These are phyloP conservation scores for Protophormia terraenovae DNA, from an alignment of 2,888 invertebrate species.

Conservation along the genomic window DNA sequence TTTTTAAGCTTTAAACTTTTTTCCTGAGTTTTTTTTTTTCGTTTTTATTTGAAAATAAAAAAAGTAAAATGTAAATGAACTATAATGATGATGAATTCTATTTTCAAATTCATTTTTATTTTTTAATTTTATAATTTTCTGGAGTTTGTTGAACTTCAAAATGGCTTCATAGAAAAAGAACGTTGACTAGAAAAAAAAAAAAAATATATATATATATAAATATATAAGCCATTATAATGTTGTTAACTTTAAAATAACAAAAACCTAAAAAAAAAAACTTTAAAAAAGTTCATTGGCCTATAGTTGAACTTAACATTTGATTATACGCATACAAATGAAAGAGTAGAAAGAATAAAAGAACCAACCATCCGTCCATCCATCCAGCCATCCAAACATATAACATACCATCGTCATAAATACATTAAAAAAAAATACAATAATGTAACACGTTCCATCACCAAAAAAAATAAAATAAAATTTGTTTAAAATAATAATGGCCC, in stretches of 20 bases:
- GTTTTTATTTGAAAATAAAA: background rate
- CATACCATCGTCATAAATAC: conserved; percentile 33
- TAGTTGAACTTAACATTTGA: conserved; percentile 62
- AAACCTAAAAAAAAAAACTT: conserved; percentile 14
- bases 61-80: conserved; percentile 36
- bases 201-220: too few relatives aligned
- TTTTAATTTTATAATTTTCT: background rate
- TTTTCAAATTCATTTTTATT: conserved; percentile 20
- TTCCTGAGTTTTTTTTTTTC: too few relatives aligned
- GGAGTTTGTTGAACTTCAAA: conserved; percentile 60
- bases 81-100: conserved; percentile 23
- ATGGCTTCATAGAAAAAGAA: conserved; percentile 8
- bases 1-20: too few relatives aligned
- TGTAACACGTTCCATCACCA: conserved; percentile 68
- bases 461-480: conserved; percentile 25
- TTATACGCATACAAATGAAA: conserved; percentile 50
- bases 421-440: conserved; percentile 43
- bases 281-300: conserved; percentile 66
- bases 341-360: conserved; percentile 44
- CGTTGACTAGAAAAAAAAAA: conserved; percentile 15
- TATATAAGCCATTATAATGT: background rate
- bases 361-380: conserved; percentile 26
- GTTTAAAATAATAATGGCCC: conserved; percentile 44
- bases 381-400: conserved; percentile 33
- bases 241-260: conserved; percentile 50